Evolutionary conservation across 2,797 vertebrate genomes (phyloP).

Genomic region (Gallinago nigripennis): DNA sequence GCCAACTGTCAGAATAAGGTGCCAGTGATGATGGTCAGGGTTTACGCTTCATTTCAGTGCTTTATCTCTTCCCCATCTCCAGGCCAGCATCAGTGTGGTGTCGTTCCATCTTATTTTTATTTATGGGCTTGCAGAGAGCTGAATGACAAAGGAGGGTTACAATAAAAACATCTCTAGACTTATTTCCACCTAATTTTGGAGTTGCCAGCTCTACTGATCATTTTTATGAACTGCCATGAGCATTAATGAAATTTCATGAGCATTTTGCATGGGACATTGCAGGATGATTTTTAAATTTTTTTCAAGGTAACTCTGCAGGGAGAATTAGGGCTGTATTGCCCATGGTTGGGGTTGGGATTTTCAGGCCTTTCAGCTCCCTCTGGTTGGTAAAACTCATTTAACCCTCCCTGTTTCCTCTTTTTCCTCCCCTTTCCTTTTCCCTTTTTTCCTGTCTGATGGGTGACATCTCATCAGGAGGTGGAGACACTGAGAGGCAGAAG

Average conservation of each 20-base stretch:
- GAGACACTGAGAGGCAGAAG: not conserved
- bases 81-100: not conserved
- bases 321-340: not conserved
- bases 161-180: slow-evolving; percentile 62
- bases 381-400: not conserved
- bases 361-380: not conserved
- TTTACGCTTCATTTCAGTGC: not conserved
- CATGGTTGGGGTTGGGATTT: not conserved
- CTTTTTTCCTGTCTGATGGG: not conserved
- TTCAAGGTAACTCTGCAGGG: not conserved
- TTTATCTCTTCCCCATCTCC: not conserved
- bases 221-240: slow-evolving; percentile 59
- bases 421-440: not conserved
- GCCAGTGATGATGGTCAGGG: not conserved
- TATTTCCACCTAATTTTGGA: slow-evolving; percentile 62
- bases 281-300: not conserved
- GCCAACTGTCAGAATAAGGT: not conserved
- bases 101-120: not conserved
- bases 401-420: not conserved
- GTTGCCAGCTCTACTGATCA: slow-evolving; percentile 48
- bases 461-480: not conserved
- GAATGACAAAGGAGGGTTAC: slow-evolving; percentile 31
- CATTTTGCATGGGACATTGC: slow-evolving; percentile 49
- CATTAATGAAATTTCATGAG: slow-evolving; percentile 57
- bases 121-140: not conserved